phyloP scores from a whole-genome alignment of 2,797 vertebrate species.

The Dendrocincla tyrannina region DNA sequence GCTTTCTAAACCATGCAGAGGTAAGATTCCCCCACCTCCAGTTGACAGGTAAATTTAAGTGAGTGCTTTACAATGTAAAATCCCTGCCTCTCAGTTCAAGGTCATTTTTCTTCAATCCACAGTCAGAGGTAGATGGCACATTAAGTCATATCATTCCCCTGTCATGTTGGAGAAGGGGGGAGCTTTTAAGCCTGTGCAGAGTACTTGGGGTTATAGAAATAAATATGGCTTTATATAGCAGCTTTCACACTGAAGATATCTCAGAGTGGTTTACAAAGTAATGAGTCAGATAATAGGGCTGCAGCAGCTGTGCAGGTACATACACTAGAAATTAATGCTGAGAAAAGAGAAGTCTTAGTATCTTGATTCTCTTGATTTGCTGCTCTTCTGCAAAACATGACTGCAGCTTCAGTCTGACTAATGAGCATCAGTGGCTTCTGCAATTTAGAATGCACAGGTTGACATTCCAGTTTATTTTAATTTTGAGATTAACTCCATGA shows the following conservation, averaged over 20 bases:
- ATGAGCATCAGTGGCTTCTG: background rate
- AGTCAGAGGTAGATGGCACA: background rate
- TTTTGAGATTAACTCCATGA: conserved; percentile 34
- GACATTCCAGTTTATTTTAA: conserved; percentile 10
- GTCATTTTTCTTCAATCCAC: conserved; percentile 31
- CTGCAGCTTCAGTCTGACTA: background rate
- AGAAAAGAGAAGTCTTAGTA: background rate
- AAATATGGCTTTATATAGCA: conserved; percentile 27
- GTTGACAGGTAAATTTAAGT: conserved; percentile 24
- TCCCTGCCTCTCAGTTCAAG: conserved; percentile 30
- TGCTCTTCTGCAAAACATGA: background rate
- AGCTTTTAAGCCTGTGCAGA: conserved; percentile 43
- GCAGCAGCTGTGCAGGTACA: conserved; percentile 40
- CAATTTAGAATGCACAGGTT: background rate
- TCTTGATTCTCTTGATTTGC: background rate
- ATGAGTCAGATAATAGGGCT: conserved; percentile 24
- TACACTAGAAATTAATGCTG: background rate
- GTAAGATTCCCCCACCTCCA: background rate
- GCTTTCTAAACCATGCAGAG: background rate
- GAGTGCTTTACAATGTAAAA: conserved; percentile 19
- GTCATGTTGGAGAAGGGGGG: background rate
- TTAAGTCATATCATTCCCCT: conserved; percentile 12
- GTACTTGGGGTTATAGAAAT: background rate
- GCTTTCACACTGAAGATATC: background rate
- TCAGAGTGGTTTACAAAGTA: conserved; percentile 38